phyloP scores from a whole-genome alignment of 2,113 vertebrate genomes.

The Collichthys lucidus region DNA sequence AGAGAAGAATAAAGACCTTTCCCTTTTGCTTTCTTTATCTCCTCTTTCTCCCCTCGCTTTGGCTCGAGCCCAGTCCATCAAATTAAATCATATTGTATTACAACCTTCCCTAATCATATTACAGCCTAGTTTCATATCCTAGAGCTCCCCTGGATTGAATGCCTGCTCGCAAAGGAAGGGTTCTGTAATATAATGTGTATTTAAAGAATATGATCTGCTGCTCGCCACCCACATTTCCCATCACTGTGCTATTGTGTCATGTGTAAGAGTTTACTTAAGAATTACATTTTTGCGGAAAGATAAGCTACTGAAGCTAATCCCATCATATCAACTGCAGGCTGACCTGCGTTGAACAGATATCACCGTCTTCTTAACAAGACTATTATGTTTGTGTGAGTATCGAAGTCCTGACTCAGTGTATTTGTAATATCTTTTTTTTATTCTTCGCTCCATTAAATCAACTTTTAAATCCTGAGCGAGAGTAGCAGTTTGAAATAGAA shows the following conservation, averaged over 20 bases:
- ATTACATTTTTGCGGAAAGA: conserved; percentile 59
- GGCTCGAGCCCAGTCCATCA: conserved; percentile 46
- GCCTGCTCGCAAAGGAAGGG: conserved; percentile 18
- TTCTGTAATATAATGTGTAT: conserved; percentile 36
- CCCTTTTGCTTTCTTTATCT: not conserved
- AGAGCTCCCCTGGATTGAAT: conserved; percentile 49
- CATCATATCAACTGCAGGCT: conserved; percentile 38
- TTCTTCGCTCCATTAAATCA: conserved; percentile 16
- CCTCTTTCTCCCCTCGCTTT: conserved; percentile 13
- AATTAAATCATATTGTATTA: conserved; percentile 64
- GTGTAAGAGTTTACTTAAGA: conserved; percentile 52
- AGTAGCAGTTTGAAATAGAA: not conserved
- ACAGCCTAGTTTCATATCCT: conserved; percentile 63
- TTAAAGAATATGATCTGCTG: conserved; percentile 54
- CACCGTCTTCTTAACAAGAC: conserved; percentile 31
- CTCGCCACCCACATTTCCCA: conserved; percentile 19
- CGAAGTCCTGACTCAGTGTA: not conserved
- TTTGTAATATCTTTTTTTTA: conserved; percentile 12
- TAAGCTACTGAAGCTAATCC: conserved; percentile 56
- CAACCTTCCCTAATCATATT: conserved; percentile 66
- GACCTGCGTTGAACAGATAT: conserved; percentile 51
- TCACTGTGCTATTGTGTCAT: conserved; percentile 35
- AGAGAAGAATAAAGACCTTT: conserved; percentile 36
- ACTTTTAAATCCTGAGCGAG: conserved; percentile 36
- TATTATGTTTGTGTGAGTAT: not conserved